Percentiles rank a stretch among this genome's conserved stretches.
phyloP scores from a whole-genome alignment of 2,888 invertebrate species.

The Zele albiditarsus region DNA sequence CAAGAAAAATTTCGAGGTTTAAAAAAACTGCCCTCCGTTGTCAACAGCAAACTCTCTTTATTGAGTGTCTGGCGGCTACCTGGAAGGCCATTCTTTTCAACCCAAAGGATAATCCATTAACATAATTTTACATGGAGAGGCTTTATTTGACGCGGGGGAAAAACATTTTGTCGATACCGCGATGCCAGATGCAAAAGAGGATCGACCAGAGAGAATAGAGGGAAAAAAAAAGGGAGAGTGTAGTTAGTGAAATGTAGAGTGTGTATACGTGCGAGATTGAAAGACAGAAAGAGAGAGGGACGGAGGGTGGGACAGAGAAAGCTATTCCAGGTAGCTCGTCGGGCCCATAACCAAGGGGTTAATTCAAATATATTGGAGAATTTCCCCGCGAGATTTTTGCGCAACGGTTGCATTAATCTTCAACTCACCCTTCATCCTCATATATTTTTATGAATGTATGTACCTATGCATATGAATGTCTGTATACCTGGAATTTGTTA shows the following conservation, averaged over 20 bases:
- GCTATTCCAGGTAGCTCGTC: slow-evolving; percentile 60
- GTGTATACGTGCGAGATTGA: slow-evolving; percentile 4
- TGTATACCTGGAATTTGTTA: slow-evolving; percentile 64
- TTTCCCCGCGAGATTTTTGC: slow-evolving; percentile 67
- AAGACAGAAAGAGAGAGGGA: slow-evolving; percentile 49
- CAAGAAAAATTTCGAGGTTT: slow-evolving; percentile 58
- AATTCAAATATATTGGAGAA: slow-evolving; percentile 72
- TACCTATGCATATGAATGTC: neutral
- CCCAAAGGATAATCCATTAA: slow-evolving; percentile 72
- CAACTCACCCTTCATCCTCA: slow-evolving; percentile 39
- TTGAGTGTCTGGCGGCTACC: slow-evolving; percentile 52
- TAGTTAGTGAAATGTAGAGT: slow-evolving; percentile 31
- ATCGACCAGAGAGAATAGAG: slow-evolving; percentile 48
- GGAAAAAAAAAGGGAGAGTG: neutral
- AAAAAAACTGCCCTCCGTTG: slow-evolving; percentile 18
- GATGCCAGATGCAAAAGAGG: slow-evolving; percentile 71
- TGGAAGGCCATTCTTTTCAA: slow-evolving; percentile 56
- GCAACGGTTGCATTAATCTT: slow-evolving; percentile 60
- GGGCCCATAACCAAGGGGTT: slow-evolving; percentile 54
- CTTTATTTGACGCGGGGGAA: slow-evolving; percentile 57
- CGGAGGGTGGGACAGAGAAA: slow-evolving; percentile 62
- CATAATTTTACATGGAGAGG: slow-evolving; percentile 72
- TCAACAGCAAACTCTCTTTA: slow-evolving; percentile 9
- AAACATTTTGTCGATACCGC: slow-evolving; percentile 64
- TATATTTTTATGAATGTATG: slow-evolving; percentile 17